phyloP scores from a whole-genome alignment of 92 coral and sea anemone species.

The Porites lobata region DNA sequence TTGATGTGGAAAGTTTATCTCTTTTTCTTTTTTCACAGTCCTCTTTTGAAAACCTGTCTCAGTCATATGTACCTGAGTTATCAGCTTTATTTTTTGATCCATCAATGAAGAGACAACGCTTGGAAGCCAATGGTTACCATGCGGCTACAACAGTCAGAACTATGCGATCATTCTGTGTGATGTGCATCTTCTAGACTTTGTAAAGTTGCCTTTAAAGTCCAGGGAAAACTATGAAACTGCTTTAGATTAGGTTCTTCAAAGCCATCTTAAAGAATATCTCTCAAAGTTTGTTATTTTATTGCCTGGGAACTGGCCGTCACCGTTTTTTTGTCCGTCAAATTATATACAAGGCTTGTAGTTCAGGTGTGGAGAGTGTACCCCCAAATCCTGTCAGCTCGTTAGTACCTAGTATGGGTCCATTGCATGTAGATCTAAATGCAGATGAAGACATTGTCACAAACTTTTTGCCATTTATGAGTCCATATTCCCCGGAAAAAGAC shows the following conservation, averaged over 20 bases:
- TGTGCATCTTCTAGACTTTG: conserved; percentile 62
- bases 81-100: conserved; percentile 63
- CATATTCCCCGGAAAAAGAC: conserved; percentile 38
- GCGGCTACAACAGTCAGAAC: conserved; percentile 39
- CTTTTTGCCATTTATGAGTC: conserved; percentile 48
- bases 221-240: conserved; percentile 64
- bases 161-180: conserved; percentile 48
- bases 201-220: conserved; percentile 50
- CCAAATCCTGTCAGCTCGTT: conserved; percentile 40
- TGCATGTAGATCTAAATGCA: conserved; percentile 58
- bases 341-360: conserved; percentile 23
- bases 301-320: conserved; percentile 73
- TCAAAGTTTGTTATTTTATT: conserved; percentile 56
- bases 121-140: conserved; percentile 72
- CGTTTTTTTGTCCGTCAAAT: conserved; percentile 52
- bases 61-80: conserved; percentile 63
- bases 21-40: conserved; percentile 24
- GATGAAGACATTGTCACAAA: conserved; percentile 57
- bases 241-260: conserved; percentile 35
- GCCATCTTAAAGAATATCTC: conserved; percentile 51
- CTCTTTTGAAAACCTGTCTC: conserved; percentile 14
- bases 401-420: conserved; percentile 60
- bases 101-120: conserved; percentile 49
- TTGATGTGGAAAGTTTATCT: not conserved
- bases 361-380: conserved; percentile 13